Percentiles rank a stretch among this genome's conserved stretches.
phyloP scores from a whole-genome alignment of 2,888 invertebrate species.

The Tyria jacobaeae region DNA sequence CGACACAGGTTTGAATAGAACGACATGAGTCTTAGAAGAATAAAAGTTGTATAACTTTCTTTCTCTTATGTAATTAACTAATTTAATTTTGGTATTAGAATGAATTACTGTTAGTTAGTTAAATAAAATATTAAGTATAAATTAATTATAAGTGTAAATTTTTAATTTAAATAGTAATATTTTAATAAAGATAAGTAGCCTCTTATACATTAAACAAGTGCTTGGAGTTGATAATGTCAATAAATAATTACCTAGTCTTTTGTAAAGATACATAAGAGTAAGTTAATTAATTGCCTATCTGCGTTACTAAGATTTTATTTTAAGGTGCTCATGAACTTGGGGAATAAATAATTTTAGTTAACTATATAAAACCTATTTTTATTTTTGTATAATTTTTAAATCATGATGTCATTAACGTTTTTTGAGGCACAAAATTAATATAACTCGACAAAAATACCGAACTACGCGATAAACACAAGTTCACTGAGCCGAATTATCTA shows the following conservation, averaged over 20 bases:
- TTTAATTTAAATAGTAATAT: not conserved
- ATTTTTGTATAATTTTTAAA: not conserved
- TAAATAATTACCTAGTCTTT: not conserved
- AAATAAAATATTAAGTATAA: too few relatives aligned
- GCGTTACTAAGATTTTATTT: not conserved
- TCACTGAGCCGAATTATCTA: conserved; percentile 32
- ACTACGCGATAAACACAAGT: conserved; percentile 28
- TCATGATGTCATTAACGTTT: not conserved
- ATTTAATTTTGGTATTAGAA: not conserved
- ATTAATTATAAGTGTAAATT: too few relatives aligned
- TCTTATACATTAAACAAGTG: not conserved
- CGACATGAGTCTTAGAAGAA: conserved; percentile 10
- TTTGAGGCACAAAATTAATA: not conserved
- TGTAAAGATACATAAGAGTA: not conserved
- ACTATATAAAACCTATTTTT: not conserved
- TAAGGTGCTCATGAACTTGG: not conserved
- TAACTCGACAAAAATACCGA: not conserved
- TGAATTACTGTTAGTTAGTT: not conserved
- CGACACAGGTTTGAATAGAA: conserved; percentile 34
- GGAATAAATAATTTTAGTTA: not conserved
- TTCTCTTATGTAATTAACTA: conserved; percentile 1
- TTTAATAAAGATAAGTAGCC: not conserved
- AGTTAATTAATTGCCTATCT: too few relatives aligned
- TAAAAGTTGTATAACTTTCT: conserved; percentile 24
- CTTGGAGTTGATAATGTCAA: not conserved